Base-by-base conservation (phyloP, 2,797 vertebrate species). In the Atherinosoma microstoma region DNA sequence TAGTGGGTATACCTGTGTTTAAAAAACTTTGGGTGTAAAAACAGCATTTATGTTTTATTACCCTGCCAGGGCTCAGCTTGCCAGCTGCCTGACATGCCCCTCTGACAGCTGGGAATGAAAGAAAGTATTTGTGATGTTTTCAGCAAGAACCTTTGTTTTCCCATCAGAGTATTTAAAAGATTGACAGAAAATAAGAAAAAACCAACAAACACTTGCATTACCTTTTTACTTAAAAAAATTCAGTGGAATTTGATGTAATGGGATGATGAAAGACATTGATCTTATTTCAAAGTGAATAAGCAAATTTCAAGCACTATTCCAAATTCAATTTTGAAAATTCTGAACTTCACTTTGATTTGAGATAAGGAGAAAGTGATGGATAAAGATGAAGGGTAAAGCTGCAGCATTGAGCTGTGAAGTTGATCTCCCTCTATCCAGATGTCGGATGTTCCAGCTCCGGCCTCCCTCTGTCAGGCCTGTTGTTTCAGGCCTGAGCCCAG, bases 401-500 rank as follows among this genome's bases (percentile, higher is more conserved):
- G 47, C 62, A 64, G 66, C 58, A 30, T 67, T 30, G 76, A 89
- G 82, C 78, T 87, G 85, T 81, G 66, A 87, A 86, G 80, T 89
- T 86, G 84, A 88, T 84, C 87, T 90, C 79, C 73, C 70, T 88
- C 87, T 60, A 90, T 93, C 89, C 93, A 94, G 93, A 92, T 92
- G 89, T 92, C 90, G 77, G 91, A 90, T 90, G 87, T 91, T 92
- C 76, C 79, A 83, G 85, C 79, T 89, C 86, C 38, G 83, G 81
- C 87, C 91, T 90, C 91, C 91, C 85, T 89, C 90, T 70, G 89
- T 89, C 92, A 85, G 86, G 75, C 67, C 85, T 94, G 94, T 95
- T 95, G 93, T 94, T 94, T 94, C 93, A 95, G 94, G 92, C 94
- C 77, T 27, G 1, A 68, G 79, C 85, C 92, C 91, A 94, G 92